A percentile compares a stretch with the other conserved stretches of the same genome.
phyloP scores from a whole-genome alignment of 23 tunicate genomes.

The Pegea sp. region DNA sequence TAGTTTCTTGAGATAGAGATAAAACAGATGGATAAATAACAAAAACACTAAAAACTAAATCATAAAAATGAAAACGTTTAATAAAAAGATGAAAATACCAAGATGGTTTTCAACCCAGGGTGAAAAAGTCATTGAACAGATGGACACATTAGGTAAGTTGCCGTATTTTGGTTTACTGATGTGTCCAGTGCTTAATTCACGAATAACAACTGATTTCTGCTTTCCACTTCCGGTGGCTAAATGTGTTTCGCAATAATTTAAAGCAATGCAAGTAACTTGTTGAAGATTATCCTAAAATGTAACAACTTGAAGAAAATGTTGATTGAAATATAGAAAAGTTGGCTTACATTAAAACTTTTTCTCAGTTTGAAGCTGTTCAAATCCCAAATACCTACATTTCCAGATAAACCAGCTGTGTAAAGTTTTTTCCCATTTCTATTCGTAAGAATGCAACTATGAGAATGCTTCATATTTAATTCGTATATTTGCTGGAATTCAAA shows the following conservation, averaged over 20 bases:
- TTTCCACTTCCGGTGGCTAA: slow-evolving; percentile 53
- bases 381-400: slow-evolving; percentile 53
- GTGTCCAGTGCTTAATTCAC: slow-evolving; percentile 20
- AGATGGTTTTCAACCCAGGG: slow-evolving; percentile 36
- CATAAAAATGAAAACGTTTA: too few relatives aligned
- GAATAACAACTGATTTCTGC: slow-evolving; percentile 38
- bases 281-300: neutral
- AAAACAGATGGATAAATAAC: too few relatives aligned
- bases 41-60: too few relatives aligned
- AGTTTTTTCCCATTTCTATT: slow-evolving; percentile 17
- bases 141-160: slow-evolving; percentile 12
- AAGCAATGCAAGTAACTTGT: slow-evolving; percentile 46
- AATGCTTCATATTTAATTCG: too few relatives aligned
- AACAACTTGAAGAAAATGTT: neutral
- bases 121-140: slow-evolving; percentile 39
- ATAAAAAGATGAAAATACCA: too few relatives aligned
- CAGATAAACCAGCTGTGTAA: slow-evolving; percentile 53
- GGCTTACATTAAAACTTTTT: slow-evolving; percentile 32
- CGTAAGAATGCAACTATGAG: too few relatives aligned
- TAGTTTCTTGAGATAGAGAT: too few relatives aligned
- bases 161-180: slow-evolving; percentile 2
- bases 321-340: too few relatives aligned
- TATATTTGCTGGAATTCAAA: too few relatives aligned
- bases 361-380: slow-evolving; percentile 14
- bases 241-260: slow-evolving; percentile 26